Percentiles rank a stretch among this genome's conserved stretches.
Conservation (phyloP, 2,797 vertebrate genomes). For the Lycodopsis pacificus region DNA sequence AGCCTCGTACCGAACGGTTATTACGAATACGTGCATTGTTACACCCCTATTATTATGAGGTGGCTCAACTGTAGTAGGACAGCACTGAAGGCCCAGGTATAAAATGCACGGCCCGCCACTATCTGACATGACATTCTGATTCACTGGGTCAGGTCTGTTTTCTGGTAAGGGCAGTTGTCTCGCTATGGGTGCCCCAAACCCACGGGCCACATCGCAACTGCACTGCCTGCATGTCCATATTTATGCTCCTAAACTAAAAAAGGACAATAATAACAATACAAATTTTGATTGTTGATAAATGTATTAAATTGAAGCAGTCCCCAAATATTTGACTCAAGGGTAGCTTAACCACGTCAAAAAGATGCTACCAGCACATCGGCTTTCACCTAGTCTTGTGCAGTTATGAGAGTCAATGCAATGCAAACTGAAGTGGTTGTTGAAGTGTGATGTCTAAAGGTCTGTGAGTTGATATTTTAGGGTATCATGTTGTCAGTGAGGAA, state of each 20-base stretch:
- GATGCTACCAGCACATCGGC: not conserved
- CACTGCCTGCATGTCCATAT: not conserved
- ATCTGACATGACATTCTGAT: no score
- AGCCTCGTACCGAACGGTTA: no score
- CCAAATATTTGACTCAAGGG: no score
- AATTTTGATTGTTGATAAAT: not conserved
- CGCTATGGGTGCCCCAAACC: not conserved
- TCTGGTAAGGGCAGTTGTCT: not conserved
- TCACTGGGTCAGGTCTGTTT: no score
- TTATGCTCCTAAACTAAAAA: not conserved
- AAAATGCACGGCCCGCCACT: no score
- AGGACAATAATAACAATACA: not conserved
- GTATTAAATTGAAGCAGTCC: not conserved
- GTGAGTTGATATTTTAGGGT: conserved; percentile 38
- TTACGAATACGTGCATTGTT: no score
- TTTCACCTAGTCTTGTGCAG: not conserved
- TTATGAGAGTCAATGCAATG: not conserved
- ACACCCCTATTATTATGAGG: no score
- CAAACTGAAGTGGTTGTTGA: not conserved
- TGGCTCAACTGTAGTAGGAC: no score
- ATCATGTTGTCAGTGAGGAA: conserved; percentile 51
- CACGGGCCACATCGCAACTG: not conserved
- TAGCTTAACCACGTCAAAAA: no score
- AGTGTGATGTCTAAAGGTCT: conserved; percentile 4
- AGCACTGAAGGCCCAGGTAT: no score